phyloP scores from a whole-genome alignment of 2,113 vertebrate genomes.

The Erinaceus europaeus region DNA sequence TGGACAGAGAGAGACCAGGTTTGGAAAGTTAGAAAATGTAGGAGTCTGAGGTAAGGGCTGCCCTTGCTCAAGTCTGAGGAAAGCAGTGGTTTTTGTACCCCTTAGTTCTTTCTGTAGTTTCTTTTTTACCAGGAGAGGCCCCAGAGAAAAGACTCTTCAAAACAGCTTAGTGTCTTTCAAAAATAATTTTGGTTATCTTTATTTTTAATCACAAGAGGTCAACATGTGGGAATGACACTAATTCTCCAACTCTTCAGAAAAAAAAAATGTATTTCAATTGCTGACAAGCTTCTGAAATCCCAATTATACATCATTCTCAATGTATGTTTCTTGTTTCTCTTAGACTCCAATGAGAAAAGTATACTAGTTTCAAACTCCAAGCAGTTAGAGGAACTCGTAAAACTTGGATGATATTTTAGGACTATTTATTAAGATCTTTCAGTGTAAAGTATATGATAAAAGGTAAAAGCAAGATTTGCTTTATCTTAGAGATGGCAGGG shows the following conservation, averaged over 20 bases:
- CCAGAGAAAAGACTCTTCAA: neutral
- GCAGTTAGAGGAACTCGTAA: constrained; percentile 5
- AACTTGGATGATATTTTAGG: neutral
- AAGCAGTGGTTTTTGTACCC: neutral
- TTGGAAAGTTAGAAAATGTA: neutral
- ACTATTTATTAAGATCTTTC: constrained; percentile 18
- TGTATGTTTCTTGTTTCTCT: neutral
- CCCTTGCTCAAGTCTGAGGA: neutral
- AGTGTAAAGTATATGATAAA: neutral
- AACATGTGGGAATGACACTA: neutral
- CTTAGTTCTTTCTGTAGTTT: neutral
- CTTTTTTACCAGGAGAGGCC: neutral
- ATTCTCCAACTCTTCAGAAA: neutral
- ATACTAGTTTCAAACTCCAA: neutral
- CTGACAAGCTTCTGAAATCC: constrained; percentile 4
- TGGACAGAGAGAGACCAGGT: neutral
- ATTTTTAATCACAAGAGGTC: neutral
- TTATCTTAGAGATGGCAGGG: neutral
- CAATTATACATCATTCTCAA: neutral
- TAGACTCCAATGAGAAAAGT: constrained; percentile 1
- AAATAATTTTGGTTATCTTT: neutral
- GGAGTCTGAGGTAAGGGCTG: neutral
- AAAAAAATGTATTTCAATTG: constrained; percentile 12
- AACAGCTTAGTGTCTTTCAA: neutral
- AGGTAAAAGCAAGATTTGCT: neutral